These are phyloP conservation scores for Heliothis virescens DNA, from an alignment of 1,140 invertebrate genomes.

Conservation along the genomic window DNA sequence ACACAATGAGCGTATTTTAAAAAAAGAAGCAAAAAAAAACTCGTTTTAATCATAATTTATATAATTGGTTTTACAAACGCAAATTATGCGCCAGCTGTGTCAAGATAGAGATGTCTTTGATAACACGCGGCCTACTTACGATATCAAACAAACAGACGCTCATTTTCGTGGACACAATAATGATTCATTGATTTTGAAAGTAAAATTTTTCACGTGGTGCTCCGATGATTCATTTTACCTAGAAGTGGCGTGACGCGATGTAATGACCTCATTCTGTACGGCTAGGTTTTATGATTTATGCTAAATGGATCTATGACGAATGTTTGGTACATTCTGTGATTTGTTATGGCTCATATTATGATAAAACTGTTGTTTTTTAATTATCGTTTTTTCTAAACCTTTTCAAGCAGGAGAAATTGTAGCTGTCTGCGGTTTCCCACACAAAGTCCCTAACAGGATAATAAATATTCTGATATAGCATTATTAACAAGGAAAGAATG, in stretches of 20 bases:
- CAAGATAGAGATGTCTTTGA: constrained; percentile 52
- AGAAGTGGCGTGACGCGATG: constrained; percentile 15
- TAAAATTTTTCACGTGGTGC: not conserved
- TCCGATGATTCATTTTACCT: constrained; percentile 33
- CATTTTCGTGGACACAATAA: constrained; percentile 27
- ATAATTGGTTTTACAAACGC: constrained; percentile 19
- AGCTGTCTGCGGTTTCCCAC: too few relatives aligned
- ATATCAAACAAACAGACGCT: constrained; percentile 50
- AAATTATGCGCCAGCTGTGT: constrained; percentile 33
- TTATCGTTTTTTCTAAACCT: too few relatives aligned
- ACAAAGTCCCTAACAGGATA: too few relatives aligned
- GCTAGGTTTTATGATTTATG: not conserved
- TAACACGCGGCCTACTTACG: constrained; percentile 53
- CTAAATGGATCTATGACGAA: constrained; percentile 29
- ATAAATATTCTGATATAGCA: too few relatives aligned
- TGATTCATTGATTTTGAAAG: constrained; percentile 23
- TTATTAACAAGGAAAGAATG: too few relatives aligned
- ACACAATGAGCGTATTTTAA: constrained; percentile 28
- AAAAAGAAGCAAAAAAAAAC: constrained; percentile 29
- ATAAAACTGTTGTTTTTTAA: too few relatives aligned
- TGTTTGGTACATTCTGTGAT: not conserved
- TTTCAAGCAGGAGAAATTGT: too few relatives aligned
- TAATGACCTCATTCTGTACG: constrained; percentile 31
- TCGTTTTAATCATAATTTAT: constrained; percentile 24
- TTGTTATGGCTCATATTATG: too few relatives aligned